Evolutionary conservation across 2,113 vertebrate species (phyloP), one percentile per base, ranked within the genome.

Genomic region (Mugil cephalus): DNA sequence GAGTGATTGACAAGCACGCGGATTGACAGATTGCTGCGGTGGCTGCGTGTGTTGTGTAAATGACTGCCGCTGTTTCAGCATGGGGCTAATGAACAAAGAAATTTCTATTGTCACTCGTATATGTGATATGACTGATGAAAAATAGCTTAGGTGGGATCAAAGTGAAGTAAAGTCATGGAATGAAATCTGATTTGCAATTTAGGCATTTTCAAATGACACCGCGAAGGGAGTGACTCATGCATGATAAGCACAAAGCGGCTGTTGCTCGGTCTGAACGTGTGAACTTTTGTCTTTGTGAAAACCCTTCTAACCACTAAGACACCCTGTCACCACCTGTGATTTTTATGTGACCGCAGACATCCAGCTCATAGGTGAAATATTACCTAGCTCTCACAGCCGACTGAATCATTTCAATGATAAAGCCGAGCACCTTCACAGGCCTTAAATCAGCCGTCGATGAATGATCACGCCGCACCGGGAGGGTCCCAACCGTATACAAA

Each of bases 31-130:
- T 77, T 80, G 77, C 71, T 58, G 78, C 66, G 8, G 72, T 81
- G 74, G 74, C 72, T 70, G 76, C 77, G 84, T 83, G 87, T 91
- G 89, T 88, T 79, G 89, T 89, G 89, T 77, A 91, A 92, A 92
- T 92, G 83, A 73, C 71, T 82, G 83, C 85, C 68, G 82, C 87
- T 74, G 82, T 65, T 87, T 72, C 85, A 83, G 86, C 84, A 87
- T 86, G 88, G 79, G 83, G 88, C 76, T 87, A 89, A 90, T 88
- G 83, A 88, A 81, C 83, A 74, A 68, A 91, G 84, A 85, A 81
- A 83, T 89, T 86, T 88, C 83, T 66, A 70, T 79, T 86, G 87
- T 80, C 64, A 45, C 73, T 77, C 69, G 64, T 80, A 74, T 65
- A 75, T 81, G 66, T 42, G 59, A 74, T 76, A 77, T 72, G 81